Evolutionary conservation across 2,888 invertebrate species (phyloP), one percentile per base, ranked within the genome.

Genomic region (Ctenicera cuprea): DNA sequence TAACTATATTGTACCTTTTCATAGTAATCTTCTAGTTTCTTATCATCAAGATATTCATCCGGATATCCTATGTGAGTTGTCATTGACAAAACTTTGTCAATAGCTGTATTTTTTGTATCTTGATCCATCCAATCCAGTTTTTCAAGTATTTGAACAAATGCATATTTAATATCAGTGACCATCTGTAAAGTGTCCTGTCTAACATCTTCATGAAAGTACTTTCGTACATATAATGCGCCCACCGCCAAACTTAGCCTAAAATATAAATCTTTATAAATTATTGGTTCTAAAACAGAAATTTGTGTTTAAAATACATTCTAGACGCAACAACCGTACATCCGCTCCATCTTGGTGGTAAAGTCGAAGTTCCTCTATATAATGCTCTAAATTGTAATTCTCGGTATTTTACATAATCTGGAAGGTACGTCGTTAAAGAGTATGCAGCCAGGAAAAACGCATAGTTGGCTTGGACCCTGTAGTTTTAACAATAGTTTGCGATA

Each of bases 61-160:
- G 97, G 97, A 86, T 97, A 97, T 0, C 96, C 97, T 83, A 98
- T 97, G 85, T 97, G 95, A 0, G 95, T 92, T 0, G 93, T 90
- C 94, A 98, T 97, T 0, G 93, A 90, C 71, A 91, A 91, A 0
- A 95, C 93, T 85, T 97, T 97, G 73, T 93, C 92, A 74, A 95
- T 85, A 0, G 96, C 96, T 67, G 92, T 92, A 77, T 88, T 86
- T 59, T 92, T 92, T 0, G 98, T 98, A 77, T 89, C 87, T 0
- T 92, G 91, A 83, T 98, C 97, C 98, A 98, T 98, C 98, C 98
- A 98, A 54, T 94, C 94, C 11, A 97, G 93, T 72, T 92, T 90
- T 16, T 90, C 89, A 67, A 97, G 86, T 33, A 97, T 95, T 80
- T 94, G 91, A 74, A 92, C 90, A 88, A 97, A 97, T 78, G 96